These are phyloP conservation scores for Ellobius talpinus DNA, from an alignment of 2,113 vertebrate genomes.

Conservation along the genomic window DNA sequence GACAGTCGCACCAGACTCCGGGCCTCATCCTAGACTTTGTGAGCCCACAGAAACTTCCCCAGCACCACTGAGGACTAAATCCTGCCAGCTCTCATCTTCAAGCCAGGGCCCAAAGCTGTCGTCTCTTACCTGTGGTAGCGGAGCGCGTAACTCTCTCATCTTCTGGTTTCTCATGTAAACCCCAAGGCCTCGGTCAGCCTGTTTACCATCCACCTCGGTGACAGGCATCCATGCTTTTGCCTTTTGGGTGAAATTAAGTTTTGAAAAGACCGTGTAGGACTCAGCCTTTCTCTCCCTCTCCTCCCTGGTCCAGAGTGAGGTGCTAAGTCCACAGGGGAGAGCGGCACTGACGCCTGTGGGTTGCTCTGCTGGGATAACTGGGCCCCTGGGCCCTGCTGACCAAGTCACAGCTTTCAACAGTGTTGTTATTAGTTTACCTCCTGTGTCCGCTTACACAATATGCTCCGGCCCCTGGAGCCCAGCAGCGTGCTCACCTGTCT, in stretches of 20 bases:
- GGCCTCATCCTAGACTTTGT: neutral
- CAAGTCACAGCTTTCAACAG: neutral
- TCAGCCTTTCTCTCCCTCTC: neutral
- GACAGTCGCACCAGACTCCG: neutral
- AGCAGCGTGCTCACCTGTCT: neutral
- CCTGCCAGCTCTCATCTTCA: neutral
- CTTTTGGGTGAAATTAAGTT: neutral
- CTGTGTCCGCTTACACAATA: neutral
- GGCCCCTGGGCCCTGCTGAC: neutral
- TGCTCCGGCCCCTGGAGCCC: neutral
- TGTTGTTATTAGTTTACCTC: neutral
- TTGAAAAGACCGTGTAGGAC: neutral
- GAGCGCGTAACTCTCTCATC: neutral
- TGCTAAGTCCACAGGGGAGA: neutral
- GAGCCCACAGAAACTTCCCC: neutral
- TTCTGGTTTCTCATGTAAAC: neutral
- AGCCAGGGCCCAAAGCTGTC: neutral
- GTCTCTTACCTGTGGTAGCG: neutral
- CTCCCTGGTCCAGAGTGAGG: neutral
- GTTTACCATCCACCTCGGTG: neutral
- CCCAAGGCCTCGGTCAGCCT: neutral
- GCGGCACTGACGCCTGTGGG: neutral
- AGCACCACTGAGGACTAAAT: neutral
- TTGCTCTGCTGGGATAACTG: neutral
- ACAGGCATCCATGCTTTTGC: neutral